Percentiles rank a stretch among this genome's conserved stretches.
phyloP scores from a whole-genome alignment of 2,888 invertebrate genomes.

The Eupithecia tripunctaria region DNA sequence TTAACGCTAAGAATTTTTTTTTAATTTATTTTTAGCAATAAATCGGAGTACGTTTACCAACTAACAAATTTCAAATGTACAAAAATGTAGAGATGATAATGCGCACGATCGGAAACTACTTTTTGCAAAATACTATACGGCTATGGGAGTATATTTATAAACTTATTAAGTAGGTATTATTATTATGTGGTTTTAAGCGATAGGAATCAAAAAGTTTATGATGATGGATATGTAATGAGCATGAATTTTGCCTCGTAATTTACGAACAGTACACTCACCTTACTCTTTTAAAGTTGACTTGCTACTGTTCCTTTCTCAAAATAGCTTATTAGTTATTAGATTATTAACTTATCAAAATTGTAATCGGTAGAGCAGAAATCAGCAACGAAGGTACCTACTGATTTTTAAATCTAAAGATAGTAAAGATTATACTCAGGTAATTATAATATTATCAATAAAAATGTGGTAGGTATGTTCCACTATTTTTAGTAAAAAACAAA shows the following conservation, averaged over 20 bases:
- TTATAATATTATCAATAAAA: not conserved
- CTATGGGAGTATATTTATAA: not conserved
- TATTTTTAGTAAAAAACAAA: not conserved
- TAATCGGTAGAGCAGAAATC: not conserved
- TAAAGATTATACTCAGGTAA: not conserved
- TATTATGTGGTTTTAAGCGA: not conserved
- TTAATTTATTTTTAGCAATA: not conserved
- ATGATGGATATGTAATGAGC: not conserved
- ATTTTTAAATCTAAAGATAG: not conserved
- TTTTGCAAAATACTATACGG: not conserved
- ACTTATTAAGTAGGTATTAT: not conserved
- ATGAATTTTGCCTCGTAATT: not conserved
- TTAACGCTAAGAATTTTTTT: not conserved
- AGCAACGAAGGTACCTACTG: not conserved
- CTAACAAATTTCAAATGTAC: not conserved
- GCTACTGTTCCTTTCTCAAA: slow-evolving; percentile 40
- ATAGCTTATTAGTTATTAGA: slow-evolving; percentile 38
- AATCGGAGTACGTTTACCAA: not conserved
- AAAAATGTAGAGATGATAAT: not conserved
- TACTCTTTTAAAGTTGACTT: slow-evolving; percentile 42
- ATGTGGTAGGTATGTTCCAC: not conserved
- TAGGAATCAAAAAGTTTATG: not conserved
- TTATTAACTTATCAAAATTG: slow-evolving; percentile 24
- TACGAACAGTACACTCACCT: slow-evolving; percentile 43
- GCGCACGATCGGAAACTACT: not conserved